Percentiles rank a stretch among this genome's conserved stretches.
Conservation (phyloP, 2,113 vertebrate genomes). For the Odobenus rosmarus region DNA sequence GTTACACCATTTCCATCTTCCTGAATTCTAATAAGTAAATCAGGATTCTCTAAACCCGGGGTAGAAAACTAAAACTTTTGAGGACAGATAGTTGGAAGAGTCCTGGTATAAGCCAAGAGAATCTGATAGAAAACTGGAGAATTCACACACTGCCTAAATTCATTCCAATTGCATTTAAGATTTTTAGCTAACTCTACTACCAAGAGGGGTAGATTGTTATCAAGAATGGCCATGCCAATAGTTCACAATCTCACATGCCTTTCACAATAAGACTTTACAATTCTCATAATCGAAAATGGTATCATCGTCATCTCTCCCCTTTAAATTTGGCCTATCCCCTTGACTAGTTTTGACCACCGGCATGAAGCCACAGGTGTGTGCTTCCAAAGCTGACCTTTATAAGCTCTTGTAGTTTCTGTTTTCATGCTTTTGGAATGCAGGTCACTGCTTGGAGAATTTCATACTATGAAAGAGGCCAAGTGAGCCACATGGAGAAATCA, state of each 20-base stretch:
- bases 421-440: background rate
- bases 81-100: background rate
- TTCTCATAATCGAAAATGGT: background rate
- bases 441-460: accelerated
- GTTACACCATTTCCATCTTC: background rate
- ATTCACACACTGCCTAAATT: background rate
- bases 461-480: background rate
- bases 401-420: background rate
- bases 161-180: background rate
- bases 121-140: background rate
- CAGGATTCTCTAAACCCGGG: background rate
- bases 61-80: background rate
- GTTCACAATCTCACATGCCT: background rate
- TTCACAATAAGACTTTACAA: background rate
- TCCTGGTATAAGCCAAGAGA: background rate
- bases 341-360: background rate
- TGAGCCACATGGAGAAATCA: accelerated
- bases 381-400: background rate
- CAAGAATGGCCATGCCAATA: background rate
- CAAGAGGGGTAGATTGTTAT: background rate
- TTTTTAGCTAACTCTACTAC: background rate
- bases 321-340: background rate
- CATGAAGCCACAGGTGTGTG: background rate
- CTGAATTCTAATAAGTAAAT: background rate
- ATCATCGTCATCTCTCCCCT: background rate